Percentiles rank a stretch among this genome's conserved stretches.
Conservation (phyloP, 2,888 invertebrate species). For the Drosophila robusta region DNA sequence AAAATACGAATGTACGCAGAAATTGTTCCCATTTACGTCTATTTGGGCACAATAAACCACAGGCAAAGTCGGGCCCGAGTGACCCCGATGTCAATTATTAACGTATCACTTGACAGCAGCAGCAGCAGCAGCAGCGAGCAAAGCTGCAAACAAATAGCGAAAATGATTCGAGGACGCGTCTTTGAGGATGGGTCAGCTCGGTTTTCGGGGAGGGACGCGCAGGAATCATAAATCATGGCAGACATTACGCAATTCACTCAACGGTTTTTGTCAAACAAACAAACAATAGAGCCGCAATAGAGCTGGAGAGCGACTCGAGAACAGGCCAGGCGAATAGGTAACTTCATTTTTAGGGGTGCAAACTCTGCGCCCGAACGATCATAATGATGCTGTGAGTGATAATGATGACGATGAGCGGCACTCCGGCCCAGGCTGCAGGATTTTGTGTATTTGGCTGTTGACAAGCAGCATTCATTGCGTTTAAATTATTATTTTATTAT, state of each 20-base stretch:
- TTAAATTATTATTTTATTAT: conserved; percentile 79
- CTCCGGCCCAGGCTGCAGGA: conserved; percentile 37
- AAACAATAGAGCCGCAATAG: conserved; percentile 67
- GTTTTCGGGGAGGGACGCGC: conserved; percentile 52
- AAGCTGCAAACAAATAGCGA: conserved; percentile 76
- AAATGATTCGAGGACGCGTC: conserved; percentile 61
- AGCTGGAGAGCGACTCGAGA: conserved; percentile 27
- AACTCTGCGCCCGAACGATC: conserved; percentile 31
- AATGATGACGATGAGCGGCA: conserved; percentile 37
- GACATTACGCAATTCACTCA: conserved; percentile 72
- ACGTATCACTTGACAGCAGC: conserved; percentile 83
- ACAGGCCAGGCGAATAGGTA: conserved; percentile 54
- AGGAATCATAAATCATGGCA: conserved; percentile 71
- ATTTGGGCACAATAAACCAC: conserved; percentile 71
- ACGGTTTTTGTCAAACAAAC: conserved; percentile 74
- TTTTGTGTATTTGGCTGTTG: conserved; percentile 62
- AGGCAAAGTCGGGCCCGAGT: conserved; percentile 62
- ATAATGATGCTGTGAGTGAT: conserved; percentile 36
- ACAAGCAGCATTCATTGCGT: conserved; percentile 75
- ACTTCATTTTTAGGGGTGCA: conserved; percentile 65
- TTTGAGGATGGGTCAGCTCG: conserved; percentile 46
- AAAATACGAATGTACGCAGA: conserved; percentile 17
- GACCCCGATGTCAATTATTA: conserved; percentile 84
- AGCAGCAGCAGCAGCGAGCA: conserved; percentile 63
- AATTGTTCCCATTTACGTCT: conserved; percentile 45